These are phyloP conservation scores for Aphelenchoides bicaudatus DNA, from an alignment of 2,888 invertebrate species.

Conservation along the genomic window DNA sequence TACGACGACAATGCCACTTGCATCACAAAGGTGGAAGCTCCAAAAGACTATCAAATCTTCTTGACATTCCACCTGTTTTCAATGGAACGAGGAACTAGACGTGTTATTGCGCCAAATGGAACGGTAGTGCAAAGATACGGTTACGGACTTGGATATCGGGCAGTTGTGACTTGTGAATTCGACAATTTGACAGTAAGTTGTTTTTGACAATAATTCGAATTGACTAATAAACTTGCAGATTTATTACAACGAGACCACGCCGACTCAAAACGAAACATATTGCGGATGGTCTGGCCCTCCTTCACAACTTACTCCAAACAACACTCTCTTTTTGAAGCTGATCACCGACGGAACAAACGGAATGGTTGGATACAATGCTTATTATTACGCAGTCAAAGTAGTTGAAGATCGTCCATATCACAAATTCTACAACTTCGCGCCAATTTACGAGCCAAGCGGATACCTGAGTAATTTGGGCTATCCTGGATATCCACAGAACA, in stretches of 20 bases:
- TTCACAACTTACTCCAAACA: constrained; percentile 27
- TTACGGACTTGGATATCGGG: not conserved
- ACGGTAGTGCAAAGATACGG: not conserved
- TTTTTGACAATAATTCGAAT: not conserved
- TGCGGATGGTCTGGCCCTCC: constrained; percentile 39
- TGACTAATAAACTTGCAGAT: constrained; percentile 27
- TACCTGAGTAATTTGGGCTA: constrained; percentile 45
- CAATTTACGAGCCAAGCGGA: constrained; percentile 41
- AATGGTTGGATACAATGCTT: constrained; percentile 40
- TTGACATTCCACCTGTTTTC: constrained; percentile 36
- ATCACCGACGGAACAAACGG: constrained; percentile 37
- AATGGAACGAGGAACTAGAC: constrained; percentile 29
- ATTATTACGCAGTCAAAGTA: constrained; percentile 39
- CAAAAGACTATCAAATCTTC: constrained; percentile 28
- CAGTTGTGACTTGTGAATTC: constrained; percentile 19
- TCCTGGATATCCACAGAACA: constrained; percentile 37
- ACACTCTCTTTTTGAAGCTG: constrained; percentile 27
- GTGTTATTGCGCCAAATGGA: too few species aligned
- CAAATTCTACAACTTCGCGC: constrained; percentile 38
- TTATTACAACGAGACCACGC: constrained; percentile 22
- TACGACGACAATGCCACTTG: constrained; percentile 48
- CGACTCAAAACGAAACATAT: constrained; percentile 21
- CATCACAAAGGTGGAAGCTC: constrained; percentile 35
- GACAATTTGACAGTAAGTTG: constrained; percentile 17
- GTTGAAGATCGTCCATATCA: constrained; percentile 6